A percentile compares a stretch with the other conserved stretches of the same genome.
phyloP scores from a whole-genome alignment of 2,797 vertebrate species.

The Stomatorhinus walkeri region DNA sequence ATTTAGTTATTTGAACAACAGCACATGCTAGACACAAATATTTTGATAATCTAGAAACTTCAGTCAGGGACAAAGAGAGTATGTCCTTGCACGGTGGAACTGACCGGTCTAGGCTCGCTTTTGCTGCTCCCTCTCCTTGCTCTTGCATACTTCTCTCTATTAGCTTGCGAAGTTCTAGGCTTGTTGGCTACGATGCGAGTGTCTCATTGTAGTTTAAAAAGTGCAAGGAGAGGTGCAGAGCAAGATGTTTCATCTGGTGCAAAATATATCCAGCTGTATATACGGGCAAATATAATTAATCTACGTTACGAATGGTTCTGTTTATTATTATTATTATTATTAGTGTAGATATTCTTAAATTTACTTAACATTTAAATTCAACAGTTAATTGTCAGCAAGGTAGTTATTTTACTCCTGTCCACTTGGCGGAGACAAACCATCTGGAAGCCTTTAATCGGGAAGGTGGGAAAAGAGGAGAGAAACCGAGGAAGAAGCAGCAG shows the following conservation, averaged over 20 bases:
- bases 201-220: not conserved
- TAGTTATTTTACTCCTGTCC: slow-evolving; percentile 11
- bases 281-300: not conserved
- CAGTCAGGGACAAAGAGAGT: not conserved
- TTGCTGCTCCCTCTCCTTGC: not conserved
- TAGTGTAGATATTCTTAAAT: not conserved
- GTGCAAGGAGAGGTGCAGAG: not conserved
- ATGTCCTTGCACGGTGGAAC: not conserved
- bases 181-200: not conserved
- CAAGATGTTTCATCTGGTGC: not conserved
- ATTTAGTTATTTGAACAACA: not conserved
- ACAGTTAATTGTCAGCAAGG: not conserved
- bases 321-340: not conserved
- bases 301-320: not conserved
- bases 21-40: not conserved
- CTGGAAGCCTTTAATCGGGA: not conserved
- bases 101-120: not conserved
- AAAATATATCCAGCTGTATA: not conserved
- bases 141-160: not conserved
- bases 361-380: not conserved
- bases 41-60: not conserved
- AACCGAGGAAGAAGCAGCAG: not conserved
- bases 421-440: not conserved
- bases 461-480: not conserved
- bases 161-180: not conserved